These are phyloP conservation scores for Florisuga fusca DNA, from an alignment of 2,797 vertebrate species.

Conservation along the genomic window DNA sequence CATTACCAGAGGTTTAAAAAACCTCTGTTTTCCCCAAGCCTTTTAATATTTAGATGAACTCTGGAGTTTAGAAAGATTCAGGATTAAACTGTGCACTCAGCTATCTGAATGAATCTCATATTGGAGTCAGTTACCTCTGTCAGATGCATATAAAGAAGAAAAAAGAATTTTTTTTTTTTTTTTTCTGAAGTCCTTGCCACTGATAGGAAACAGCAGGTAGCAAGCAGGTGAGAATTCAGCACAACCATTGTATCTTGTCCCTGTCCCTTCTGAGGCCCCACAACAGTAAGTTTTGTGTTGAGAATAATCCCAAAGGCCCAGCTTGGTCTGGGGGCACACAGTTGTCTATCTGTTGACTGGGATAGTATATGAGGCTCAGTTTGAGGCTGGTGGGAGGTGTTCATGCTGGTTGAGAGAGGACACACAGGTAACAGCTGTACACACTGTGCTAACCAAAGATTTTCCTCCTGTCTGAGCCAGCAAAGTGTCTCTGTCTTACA, in stretches of 20 bases:
- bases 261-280: not conserved
- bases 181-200: not conserved
- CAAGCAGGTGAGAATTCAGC: not conserved
- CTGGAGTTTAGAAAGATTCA: not conserved
- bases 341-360: rapidly evolving
- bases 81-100: conserved; percentile 35
- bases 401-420: not conserved
- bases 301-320: not conserved
- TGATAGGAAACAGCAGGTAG: not conserved
- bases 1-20: conserved; percentile 61
- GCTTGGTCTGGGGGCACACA: not conserved
- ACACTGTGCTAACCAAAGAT: not conserved
- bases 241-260: not conserved
- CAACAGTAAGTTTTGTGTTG: not conserved
- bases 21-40: conserved; percentile 17
- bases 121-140: not conserved
- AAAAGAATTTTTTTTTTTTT: not conserved
- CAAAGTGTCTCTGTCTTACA: not conserved
- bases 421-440: not conserved
- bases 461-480: not conserved
- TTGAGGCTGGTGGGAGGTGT: not conserved
- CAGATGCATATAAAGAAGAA: not conserved
- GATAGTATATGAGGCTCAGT: rapidly evolving
- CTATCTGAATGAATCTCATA: not conserved
- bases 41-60: conserved; percentile 59